Conservation (phyloP, 2,113 vertebrate genomes). For the Porphyrio hochstetteri region DNA sequence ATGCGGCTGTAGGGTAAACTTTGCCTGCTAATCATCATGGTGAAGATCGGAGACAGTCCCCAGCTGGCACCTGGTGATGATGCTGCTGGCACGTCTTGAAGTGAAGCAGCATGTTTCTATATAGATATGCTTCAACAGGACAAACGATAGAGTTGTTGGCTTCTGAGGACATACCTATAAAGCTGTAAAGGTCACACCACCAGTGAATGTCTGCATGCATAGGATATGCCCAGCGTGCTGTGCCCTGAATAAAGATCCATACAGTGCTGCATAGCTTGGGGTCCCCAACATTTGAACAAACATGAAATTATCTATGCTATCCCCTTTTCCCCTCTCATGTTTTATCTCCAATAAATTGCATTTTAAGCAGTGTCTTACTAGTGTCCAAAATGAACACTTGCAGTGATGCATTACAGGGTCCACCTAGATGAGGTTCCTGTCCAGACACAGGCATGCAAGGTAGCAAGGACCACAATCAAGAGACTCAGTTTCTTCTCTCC, state of each 20-base stretch:
- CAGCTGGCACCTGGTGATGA: neutral
- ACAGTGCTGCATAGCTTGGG: neutral
- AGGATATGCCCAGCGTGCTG: neutral
- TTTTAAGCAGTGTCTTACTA: neutral
- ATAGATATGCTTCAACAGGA: neutral
- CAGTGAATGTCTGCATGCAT: neutral
- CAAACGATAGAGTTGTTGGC: neutral
- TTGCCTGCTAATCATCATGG: neutral
- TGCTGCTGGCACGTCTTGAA: accelerated
- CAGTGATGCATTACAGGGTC: neutral
- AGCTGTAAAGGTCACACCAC: neutral
- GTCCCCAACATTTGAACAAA: neutral
- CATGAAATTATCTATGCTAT: neutral
- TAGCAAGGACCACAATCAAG: neutral
- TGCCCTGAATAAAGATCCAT: neutral
- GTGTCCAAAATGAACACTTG: neutral
- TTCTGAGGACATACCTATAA: neutral
- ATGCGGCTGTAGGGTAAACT: neutral
- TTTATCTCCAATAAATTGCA: neutral
- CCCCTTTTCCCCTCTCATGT: neutral
- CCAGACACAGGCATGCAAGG: neutral
- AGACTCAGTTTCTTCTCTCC: neutral
- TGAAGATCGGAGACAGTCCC: neutral
- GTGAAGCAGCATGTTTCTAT: neutral
- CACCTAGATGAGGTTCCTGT: neutral